Base-by-base conservation (phyloP, 37 sponge, comb jelly and placozoan species). In the Chondrilla cf. caribensis region DNA sequence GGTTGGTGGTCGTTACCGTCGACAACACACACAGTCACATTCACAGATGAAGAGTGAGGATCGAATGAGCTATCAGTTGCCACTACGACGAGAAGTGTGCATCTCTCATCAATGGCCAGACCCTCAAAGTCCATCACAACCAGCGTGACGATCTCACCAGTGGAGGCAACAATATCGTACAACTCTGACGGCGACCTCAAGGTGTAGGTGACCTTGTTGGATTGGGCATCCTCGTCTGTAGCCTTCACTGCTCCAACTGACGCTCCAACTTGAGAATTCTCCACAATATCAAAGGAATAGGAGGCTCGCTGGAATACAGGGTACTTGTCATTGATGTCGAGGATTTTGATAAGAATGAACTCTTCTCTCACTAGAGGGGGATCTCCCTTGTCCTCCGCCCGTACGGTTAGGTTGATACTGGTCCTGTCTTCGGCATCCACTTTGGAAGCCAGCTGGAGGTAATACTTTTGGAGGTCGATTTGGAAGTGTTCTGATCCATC, bases 1-100 rank as follows among this genome's bases (percentile, higher is more conserved):
- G 92, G 92, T 2, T 70, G 60, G 42, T 83, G 79, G 42, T 88
- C 92, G 35, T 92, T 92, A 59, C 81, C 77, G 68, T 92, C 89
- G 19, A 84, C 82, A n/a, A 92, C 82, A 15, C 47, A 15, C 0
- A 92, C 60, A 70, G 68, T 80, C 14, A 92, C 83, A 26, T 8
- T 41, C 38, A 35, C 54, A 22, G 78, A 43, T 2, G 55, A 43
- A 0, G 60, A 54, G 0, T 39, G 54, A 0, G 58, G 67, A 14
- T 0, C 58, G 3, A 85, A 82, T 9, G 84, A 86, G 38, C 65
- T 85, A 57, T 92, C 92, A 0, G 73, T 88, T n/a, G 85, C 92
- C 15, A 66, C 31, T 0, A 85, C 83, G 5, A 18, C 24, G 6
- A 92, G 9, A 3, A 24, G 42, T 66, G 66, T 82, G 37, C 43